A percentile compares a stretch with the other conserved stretches of the same genome.
phyloP scores from a whole-genome alignment of 64 coral and sea anemone species.

The Acropora yongei region DNA sequence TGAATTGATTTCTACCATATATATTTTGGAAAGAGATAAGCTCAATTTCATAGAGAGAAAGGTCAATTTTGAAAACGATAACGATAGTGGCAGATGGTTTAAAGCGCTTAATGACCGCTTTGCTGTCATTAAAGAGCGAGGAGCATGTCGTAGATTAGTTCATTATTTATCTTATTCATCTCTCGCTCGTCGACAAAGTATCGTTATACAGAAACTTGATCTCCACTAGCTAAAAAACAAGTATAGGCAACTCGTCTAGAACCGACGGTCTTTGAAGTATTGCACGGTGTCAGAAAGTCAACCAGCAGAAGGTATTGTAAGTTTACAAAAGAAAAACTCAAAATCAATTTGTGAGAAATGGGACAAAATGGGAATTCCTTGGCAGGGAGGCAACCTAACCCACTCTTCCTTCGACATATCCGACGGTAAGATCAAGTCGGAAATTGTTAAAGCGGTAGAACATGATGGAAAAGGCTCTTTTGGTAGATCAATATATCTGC shows the following conservation, averaged over 20 bases:
- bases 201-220: neutral
- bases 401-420: neutral
- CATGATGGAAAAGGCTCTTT: neutral
- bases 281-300: no score
- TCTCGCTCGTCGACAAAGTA: neutral
- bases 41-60: neutral
- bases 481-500: no score
- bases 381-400: no score
- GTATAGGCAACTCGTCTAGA: neutral
- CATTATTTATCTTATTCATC: neutral
- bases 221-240: neutral
- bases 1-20: neutral
- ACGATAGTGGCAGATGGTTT: neutral
- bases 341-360: no score
- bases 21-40: neutral
- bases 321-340: neutral
- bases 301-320: neutral
- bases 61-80: neutral
- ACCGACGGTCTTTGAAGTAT: neutral
- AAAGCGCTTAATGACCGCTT: neutral
- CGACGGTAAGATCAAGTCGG: neutral
- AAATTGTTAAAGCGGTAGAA: neutral
- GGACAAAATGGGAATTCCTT: no score
- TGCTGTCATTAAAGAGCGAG: neutral
- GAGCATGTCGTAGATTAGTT: neutral